A percentile compares a stretch with the other conserved stretches of the same genome.
Evolutionary conservation across 1,140 invertebrate genomes (phyloP).

Genomic region (Euura lappo): DNA sequence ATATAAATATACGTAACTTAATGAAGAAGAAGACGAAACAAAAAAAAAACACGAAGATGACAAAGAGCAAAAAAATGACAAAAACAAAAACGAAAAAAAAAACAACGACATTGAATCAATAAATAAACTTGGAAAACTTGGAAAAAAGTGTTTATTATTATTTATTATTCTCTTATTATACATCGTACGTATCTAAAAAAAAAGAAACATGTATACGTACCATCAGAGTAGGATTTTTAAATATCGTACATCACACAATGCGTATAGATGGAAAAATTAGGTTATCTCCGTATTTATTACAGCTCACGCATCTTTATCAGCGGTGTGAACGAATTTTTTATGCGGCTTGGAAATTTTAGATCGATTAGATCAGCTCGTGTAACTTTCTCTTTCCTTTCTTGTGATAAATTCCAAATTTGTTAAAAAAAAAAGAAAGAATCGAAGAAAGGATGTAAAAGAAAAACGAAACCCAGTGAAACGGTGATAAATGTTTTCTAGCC

Average conservation of each 20-base stretch:
- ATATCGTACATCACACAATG: no score
- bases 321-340: conserved; percentile 34
- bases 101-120: no score
- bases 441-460: not conserved
- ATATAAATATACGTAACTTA: conserved; percentile 17
- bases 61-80: conserved; percentile 9
- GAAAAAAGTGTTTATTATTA: conserved; percentile 51
- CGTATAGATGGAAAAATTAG: conserved; percentile 48
- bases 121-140: conserved; percentile 18
- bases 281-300: conserved; percentile 36
- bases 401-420: conserved; percentile 20
- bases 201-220: no score
- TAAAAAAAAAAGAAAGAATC: not conserved
- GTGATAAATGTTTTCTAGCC: not conserved
- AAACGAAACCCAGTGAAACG: not conserved
- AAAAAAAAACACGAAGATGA: conserved; percentile 1
- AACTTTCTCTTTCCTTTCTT: conserved; percentile 40
- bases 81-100: not conserved
- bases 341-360: conserved; percentile 50
- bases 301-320: conserved; percentile 44
- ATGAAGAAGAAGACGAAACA: not conserved
- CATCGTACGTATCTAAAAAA: conserved; percentile 31
- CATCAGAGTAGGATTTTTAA: conserved; percentile 23
- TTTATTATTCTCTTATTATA: conserved; percentile 51
- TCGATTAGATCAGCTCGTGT: conserved; percentile 45